Evolutionary conservation across 2,797 vertebrate genomes (phyloP).

Genomic region (Fistularia tabacaria): DNA sequence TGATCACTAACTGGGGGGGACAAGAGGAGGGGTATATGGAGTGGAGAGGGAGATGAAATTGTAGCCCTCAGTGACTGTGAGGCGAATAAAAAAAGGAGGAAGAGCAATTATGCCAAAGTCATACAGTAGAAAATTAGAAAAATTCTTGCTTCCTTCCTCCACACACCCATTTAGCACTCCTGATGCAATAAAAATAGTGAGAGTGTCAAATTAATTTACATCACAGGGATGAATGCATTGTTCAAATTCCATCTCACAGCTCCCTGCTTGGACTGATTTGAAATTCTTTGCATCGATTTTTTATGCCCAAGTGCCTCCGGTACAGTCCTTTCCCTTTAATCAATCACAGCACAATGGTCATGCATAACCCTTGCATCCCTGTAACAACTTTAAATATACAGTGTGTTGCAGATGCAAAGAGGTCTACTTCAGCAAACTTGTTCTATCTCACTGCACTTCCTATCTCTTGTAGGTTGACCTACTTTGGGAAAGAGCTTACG

Average conservation of each 20-base stretch:
- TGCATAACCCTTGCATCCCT: slow-evolving; percentile 47
- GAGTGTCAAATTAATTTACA: slow-evolving; percentile 54
- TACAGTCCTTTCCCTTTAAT: slow-evolving; percentile 43
- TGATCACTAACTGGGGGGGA: slow-evolving; percentile 57
- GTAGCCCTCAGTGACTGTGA: slow-evolving; percentile 54
- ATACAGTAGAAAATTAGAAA: slow-evolving; percentile 63
- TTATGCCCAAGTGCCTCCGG: slow-evolving; percentile 52
- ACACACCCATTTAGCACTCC: slow-evolving; percentile 25
- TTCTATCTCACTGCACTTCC: slow-evolving; percentile 14
- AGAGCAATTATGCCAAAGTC: slow-evolving; percentile 50
- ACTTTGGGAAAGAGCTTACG: slow-evolving; percentile 58
- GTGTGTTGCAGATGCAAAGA: slow-evolving; percentile 24
- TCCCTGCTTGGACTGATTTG: slow-evolving; percentile 74
- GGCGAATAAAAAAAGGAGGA: slow-evolving; percentile 28
- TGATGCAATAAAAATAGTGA: slow-evolving; percentile 47
- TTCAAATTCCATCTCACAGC: slow-evolving; percentile 48
- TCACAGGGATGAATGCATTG: slow-evolving; percentile 40
- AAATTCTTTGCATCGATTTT: slow-evolving; percentile 78
- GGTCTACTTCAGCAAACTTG: slow-evolving; percentile 34
- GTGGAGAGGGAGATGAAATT: slow-evolving; percentile 28
- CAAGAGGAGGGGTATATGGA: background rate
- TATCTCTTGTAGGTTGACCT: slow-evolving; percentile 60
- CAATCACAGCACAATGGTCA: slow-evolving; percentile 43
- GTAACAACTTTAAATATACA: slow-evolving; percentile 36
- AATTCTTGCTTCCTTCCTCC: slow-evolving; percentile 35